These are phyloP conservation scores for Sminthopsis crassicaudata DNA, from an alignment of 2,113 vertebrate genomes.

Conservation along the genomic window DNA sequence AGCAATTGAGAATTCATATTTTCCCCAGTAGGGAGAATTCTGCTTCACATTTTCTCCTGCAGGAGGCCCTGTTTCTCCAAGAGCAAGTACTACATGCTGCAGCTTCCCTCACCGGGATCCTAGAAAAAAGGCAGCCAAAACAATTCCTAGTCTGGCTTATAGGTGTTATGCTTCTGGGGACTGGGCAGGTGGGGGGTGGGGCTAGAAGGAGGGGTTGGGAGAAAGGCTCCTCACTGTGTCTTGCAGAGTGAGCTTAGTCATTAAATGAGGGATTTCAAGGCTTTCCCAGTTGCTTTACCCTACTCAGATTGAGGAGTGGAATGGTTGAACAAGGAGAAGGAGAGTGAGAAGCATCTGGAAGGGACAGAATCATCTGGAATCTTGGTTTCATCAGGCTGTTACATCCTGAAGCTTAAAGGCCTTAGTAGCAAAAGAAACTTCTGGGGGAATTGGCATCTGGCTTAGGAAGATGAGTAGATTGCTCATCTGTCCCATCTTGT, in stretches of 20 bases:
- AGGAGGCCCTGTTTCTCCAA: neutral
- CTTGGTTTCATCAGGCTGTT: neutral
- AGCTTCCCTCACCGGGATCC: neutral
- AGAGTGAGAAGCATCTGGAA: neutral
- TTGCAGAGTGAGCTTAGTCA: no score
- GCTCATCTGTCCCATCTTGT: neutral
- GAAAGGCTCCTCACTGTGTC: neutral
- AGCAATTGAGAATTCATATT: neutral
- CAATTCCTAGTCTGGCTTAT: neutral
- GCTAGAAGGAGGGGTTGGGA: neutral
- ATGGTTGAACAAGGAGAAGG: neutral
- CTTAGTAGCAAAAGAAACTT: neutral
- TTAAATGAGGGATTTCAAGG: neutral
- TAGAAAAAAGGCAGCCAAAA: neutral
- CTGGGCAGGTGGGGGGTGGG: neutral
- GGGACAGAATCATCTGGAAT: neutral
- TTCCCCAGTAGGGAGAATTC: neutral
- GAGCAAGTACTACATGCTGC: neutral
- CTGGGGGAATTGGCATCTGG: neutral
- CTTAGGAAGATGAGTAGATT: neutral
- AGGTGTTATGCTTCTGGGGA: neutral
- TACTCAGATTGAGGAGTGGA: neutral
- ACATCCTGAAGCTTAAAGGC: neutral
- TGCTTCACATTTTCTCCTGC: neutral
- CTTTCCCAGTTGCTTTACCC: neutral